These are phyloP conservation scores for Silurus lanzhouensis DNA, from an alignment of 2,797 vertebrate genomes.

Conservation along the genomic window DNA sequence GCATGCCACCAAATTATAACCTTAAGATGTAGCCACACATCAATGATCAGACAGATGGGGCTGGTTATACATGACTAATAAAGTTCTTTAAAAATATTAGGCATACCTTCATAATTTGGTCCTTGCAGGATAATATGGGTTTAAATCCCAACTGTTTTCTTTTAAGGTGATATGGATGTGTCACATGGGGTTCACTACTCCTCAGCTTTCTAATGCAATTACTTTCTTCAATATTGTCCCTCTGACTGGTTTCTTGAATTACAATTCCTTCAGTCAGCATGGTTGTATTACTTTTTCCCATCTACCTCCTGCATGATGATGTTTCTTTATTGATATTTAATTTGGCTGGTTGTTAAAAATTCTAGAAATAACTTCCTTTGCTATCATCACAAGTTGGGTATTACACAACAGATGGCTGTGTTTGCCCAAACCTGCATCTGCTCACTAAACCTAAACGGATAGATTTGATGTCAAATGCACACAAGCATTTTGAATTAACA, in stretches of 20 bases:
- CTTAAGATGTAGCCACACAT: neutral
- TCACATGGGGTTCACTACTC: neutral
- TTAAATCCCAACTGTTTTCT: neutral
- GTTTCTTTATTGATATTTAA: neutral
- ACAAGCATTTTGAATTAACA: slow-evolving; percentile 47
- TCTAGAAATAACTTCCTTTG: slow-evolving; percentile 8
- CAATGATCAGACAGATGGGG: neutral
- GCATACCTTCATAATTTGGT: neutral
- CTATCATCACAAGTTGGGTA: slow-evolving; percentile 21
- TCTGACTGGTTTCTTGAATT: neutral
- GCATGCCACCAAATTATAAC: neutral
- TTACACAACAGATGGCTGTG: slow-evolving; percentile 44
- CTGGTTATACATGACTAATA: neutral
- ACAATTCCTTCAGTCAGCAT: neutral
- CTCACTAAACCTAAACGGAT: slow-evolving; percentile 44
- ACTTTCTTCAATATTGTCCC: neutral
- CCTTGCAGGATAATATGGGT: neutral
- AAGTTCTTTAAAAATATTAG: neutral
- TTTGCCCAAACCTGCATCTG: slow-evolving; percentile 46
- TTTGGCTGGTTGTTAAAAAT: neutral
- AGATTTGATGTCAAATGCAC: slow-evolving; percentile 40
- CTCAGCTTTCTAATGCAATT: neutral
- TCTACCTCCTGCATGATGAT: neutral
- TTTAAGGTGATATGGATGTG: neutral
- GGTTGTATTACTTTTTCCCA: neutral